Evolutionary conservation across 2,888 invertebrate genomes (phyloP).

Genomic region (Girardia tigrina): DNA sequence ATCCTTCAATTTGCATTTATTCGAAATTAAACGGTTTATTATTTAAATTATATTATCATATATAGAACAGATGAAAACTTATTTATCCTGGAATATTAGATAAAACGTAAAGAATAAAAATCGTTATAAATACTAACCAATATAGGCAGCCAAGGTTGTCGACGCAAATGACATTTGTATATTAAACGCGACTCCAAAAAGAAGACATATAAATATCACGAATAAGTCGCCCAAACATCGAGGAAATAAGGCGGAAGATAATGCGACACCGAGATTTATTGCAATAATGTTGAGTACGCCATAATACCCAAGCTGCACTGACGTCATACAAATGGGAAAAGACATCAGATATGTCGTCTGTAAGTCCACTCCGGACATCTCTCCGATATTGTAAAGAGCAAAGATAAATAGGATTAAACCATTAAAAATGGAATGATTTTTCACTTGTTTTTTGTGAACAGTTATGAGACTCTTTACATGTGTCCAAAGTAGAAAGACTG

Average conservation of each 20-base stretch:
- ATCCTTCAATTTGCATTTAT: too few relatives aligned
- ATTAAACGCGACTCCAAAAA: neutral
- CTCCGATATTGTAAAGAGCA: neutral
- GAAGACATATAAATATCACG: neutral
- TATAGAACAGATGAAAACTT: too few relatives aligned
- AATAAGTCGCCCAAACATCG: neutral
- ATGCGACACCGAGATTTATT: neutral
- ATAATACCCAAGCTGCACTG: neutral
- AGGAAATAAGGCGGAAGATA: neutral
- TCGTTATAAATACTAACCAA: neutral
- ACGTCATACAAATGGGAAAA: neutral
- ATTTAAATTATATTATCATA: too few relatives aligned
- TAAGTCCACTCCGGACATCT: neutral
- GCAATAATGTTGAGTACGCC: neutral
- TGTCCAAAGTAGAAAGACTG: neutral
- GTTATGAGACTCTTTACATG: neutral
- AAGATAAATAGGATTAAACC: neutral
- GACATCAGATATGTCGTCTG: neutral
- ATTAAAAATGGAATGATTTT: neutral
- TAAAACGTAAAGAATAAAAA: too few relatives aligned
- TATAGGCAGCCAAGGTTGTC: neutral
- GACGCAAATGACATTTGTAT: neutral
- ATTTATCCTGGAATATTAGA: too few relatives aligned
- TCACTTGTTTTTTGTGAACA: conserved; percentile 9
- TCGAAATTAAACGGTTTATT: too few relatives aligned